Evolutionary conservation across 2,888 invertebrate species (phyloP).

Genomic region (Leptinotarsa peninsularis): DNA sequence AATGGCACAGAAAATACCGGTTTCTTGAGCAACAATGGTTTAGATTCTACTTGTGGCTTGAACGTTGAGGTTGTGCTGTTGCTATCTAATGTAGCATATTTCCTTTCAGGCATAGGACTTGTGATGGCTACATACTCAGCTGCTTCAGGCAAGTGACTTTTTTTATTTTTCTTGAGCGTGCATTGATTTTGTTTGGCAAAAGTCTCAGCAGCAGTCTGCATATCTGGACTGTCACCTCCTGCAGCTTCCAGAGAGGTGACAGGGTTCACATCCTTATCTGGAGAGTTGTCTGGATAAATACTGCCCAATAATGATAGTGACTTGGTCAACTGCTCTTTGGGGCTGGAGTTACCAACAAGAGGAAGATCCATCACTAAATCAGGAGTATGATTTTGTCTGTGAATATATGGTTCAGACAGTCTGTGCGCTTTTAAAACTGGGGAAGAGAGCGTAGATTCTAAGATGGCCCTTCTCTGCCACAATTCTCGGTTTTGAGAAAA

Average conservation of each 20-base stretch:
- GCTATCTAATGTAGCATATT: constrained; percentile 58
- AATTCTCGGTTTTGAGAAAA: constrained; percentile 70
- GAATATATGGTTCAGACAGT: constrained; percentile 62
- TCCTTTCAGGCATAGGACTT: constrained; percentile 61
- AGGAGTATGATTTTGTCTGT: constrained; percentile 74
- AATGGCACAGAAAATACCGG: constrained; percentile 70
- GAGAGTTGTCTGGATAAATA: constrained; percentile 61
- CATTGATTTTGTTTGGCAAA: constrained; percentile 85
- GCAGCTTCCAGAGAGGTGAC: constrained; percentile 43
- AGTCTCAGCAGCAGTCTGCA: constrained; percentile 80
- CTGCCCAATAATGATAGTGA: constrained; percentile 59
- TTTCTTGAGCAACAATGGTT: constrained; percentile 83
- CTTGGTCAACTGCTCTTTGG: constrained; percentile 62
- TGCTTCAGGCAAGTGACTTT: constrained; percentile 61
- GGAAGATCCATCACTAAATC: constrained; percentile 88
- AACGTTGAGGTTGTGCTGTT: constrained; percentile 65
- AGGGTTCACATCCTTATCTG: constrained; percentile 53
- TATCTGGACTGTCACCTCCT: constrained; percentile 69
- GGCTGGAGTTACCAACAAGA: constrained; percentile 65
- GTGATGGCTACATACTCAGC: constrained; percentile 58
- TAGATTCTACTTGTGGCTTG: constrained; percentile 82
- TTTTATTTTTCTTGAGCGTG: constrained; percentile 79
- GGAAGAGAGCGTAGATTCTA: constrained; percentile 64
- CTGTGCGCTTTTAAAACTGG: constrained; percentile 61
- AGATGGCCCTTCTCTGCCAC: constrained; percentile 73